A percentile compares a stretch with the other conserved stretches of the same genome.
Conservation (phyloP, 2,888 invertebrate genomes). For the Phrixothrix hirtus region DNA sequence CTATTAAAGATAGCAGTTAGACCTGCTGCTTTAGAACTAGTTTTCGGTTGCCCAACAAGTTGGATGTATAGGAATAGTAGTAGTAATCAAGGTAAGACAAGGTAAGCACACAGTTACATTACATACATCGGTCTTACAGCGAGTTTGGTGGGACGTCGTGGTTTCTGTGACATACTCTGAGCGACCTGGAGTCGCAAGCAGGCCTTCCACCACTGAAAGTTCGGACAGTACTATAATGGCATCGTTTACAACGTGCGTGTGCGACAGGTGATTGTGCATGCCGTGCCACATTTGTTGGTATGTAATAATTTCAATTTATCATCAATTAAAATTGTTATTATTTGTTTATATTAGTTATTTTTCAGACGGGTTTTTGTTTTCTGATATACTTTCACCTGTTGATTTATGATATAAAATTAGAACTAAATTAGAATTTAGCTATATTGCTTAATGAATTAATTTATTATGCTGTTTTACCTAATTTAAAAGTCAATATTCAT, state of each 20-base stretch:
- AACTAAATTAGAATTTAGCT: too few species aligned
- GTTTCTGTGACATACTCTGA: constrained; percentile 47
- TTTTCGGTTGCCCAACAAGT: constrained; percentile 2
- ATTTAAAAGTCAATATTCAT: too few species aligned
- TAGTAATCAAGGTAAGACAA: constrained; percentile 27
- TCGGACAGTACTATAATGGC: constrained; percentile 45
- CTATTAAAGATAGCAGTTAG: too few species aligned
- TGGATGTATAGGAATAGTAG: background rate
- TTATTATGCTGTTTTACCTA: too few species aligned
- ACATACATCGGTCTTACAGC: constrained; percentile 9
- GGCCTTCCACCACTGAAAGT: constrained; percentile 35
- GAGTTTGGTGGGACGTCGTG: constrained; percentile 36
- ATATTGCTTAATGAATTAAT: too few species aligned
- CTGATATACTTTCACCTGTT: too few species aligned
- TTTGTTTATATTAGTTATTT: too few species aligned
- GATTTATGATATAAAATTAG: too few species aligned
- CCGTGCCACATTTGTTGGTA: background rate
- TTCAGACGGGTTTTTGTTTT: too few species aligned
- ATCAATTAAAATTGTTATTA: too few species aligned
- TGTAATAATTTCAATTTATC: too few species aligned
- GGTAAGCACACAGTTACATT: constrained; percentile 22
- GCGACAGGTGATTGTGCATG: constrained; percentile 10
- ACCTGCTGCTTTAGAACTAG: constrained; percentile 9
- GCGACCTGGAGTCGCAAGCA: constrained; percentile 29
- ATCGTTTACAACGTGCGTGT: constrained; percentile 30